Base-by-base conservation (phyloP, 2,113 vertebrate species). In the Ibidorhyncha struthersii region DNA sequence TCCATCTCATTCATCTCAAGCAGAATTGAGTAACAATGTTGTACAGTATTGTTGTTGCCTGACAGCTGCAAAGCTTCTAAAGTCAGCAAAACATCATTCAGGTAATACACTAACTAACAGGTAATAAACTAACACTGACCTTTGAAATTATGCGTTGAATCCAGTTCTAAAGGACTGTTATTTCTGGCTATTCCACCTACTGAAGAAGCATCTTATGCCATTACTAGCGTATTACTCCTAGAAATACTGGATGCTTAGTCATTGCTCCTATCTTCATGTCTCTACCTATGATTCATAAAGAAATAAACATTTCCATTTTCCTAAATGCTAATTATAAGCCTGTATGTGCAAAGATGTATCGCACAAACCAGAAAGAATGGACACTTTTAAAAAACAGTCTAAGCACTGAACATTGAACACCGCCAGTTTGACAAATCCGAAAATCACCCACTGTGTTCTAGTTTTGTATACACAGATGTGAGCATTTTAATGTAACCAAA, bases 401-500 rank as follows among this genome's bases (percentile, higher is more conserved):
- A 38, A 97, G 59, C 49, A 91, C 56, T 59, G 77, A 88, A n/a
- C 25, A 30, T 40, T 21, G 36, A 94, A 95, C 32, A 49, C 7
- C 59, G 50, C 18, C 87, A 82, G 62, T 90, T 32, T 78, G 72
- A 73, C 65, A 84, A 95, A 80, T 86, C 90, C 95, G 96, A 63
- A 78, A 89, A 89, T 84, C 80, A 96, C 19, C 59, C 43, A 61
- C 43, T 63, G 41, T 66, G 81, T 95, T 93, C 79, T 92, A 40
- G n/a, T 66, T 85, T 71, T 90, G 69, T 79, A 81, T 59, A 91
- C 58, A 90, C 58, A 96, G 82, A 95, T 62, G 66, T 96, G 40
- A 63, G 76, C 56, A 77, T 90, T 95, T 97, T 92, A 92, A 96
- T 79, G 52, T 77, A 97, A 96, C 87, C 41, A 82, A 91, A 97